Base-by-base conservation (phyloP, 2,113 vertebrate species). In the Anthoscopus minutus region DNA sequence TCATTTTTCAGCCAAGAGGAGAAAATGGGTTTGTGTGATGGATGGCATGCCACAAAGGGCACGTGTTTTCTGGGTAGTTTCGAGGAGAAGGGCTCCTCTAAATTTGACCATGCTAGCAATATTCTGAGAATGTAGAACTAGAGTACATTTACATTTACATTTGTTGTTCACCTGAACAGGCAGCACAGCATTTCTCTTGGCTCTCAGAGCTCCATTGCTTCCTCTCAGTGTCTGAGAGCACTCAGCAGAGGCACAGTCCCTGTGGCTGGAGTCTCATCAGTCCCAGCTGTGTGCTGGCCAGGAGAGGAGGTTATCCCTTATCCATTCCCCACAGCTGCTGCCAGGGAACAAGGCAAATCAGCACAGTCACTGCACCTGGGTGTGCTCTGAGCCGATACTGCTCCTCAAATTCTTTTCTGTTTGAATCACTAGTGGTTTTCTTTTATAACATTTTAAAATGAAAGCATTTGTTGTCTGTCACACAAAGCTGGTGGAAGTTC, bases 261-360 rank as follows among this genome's bases (percentile, higher is more conserved):
- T 16, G 40, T 77, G 56, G 5, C 0, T 56, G 79, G 33, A 35
- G 11, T 62, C 40, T 54, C 1, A 1, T 7, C 0, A 0, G 6
- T 54, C 37, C 61, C 70, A 45, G 53, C 62, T 40, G 19, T 13
- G 47, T 42, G 47, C 73, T 13, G 53, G 58, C 61, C 4, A 0
- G 61, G 66, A 33, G 24, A 50, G 48, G 35, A 1, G 4, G 9
- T 44, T 17, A 13, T 74, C 35, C 16, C 13, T 37, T n/a, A 10
- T 53, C 33, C 64, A 24, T 3, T 51, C 69, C 70, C 70, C 48
- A 15, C 85, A 76, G 81, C 87, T 76, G 57, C 81, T 79, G 66
- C 40, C 57, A 30, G 50, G 56, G 38, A 70, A 5, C 0, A 5
- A 40, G 38, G 48, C n/a, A 51, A 7, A 74, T 62, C 47, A 56